Conservation (phyloP, 2,888 invertebrate genomes). For the Rhamphomyia laevipes region DNA sequence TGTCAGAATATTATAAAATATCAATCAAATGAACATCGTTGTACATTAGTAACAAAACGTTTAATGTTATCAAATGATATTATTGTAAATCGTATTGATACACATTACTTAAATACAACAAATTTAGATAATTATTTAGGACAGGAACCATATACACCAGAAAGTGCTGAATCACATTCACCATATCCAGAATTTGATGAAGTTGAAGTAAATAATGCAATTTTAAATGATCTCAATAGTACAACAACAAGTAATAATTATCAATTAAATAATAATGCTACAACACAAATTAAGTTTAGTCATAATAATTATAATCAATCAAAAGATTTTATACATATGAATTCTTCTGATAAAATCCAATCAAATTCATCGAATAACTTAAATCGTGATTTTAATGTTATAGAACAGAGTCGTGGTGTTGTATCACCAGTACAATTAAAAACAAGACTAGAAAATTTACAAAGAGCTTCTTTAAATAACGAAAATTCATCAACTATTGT, state of each 20-base stretch:
- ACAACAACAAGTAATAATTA: not conserved
- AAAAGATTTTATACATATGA: not conserved
- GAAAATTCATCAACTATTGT: conserved; percentile 20
- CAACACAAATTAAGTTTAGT: not conserved
- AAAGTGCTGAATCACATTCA: conserved; percentile 65
- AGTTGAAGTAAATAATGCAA: not conserved
- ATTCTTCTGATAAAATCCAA: not conserved
- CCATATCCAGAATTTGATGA: conserved; percentile 42
- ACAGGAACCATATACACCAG: conserved; percentile 67
- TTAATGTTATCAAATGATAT: conserved; percentile 32
- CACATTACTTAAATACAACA: conserved; percentile 35
- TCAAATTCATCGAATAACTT: not conserved
- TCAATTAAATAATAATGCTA: not conserved
- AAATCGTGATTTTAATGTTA: too few relatives aligned
- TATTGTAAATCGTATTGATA: conserved; percentile 45
- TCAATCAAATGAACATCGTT: conserved; percentile 26
- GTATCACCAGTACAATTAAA: conserved; percentile 55
- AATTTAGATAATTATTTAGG: conserved; percentile 7
- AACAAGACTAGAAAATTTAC: conserved; percentile 42
- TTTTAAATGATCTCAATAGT: conserved; percentile 5
- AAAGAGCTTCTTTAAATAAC: conserved; percentile 23
- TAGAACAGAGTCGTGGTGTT: conserved; percentile 29
- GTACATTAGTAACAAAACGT: conserved; percentile 30
- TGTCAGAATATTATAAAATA: conserved; percentile 30
- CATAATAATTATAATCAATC: not conserved